phyloP scores from a whole-genome alignment of 2,888 invertebrate species.

The Rugalucina vietnamica region DNA sequence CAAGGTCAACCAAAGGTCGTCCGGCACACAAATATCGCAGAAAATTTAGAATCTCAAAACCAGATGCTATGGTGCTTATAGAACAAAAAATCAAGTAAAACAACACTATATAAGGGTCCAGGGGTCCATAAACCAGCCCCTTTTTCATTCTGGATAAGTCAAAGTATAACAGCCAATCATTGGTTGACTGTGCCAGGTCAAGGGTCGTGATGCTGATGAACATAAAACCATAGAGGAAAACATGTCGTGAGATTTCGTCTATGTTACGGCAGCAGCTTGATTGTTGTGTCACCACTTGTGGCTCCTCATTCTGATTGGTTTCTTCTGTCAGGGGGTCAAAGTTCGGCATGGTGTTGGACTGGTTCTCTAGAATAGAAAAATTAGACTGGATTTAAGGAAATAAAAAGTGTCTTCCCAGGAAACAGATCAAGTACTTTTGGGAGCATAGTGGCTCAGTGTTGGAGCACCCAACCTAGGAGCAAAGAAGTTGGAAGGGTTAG shows the following conservation, averaged over 20 bases:
- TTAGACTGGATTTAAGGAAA: too few species aligned
- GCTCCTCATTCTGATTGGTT: background rate
- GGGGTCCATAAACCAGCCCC: constrained; percentile 73
- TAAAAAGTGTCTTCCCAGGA: too few species aligned
- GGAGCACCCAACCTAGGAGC: too few species aligned
- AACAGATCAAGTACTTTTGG: too few species aligned
- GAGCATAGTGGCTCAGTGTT: too few species aligned
- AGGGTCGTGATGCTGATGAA: constrained; percentile 56
- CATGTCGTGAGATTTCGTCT: constrained; percentile 41
- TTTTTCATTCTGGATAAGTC: constrained; percentile 63
- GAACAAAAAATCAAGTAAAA: constrained; percentile 32
- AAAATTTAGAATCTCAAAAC: constrained; percentile 56
- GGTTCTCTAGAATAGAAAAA: too few species aligned
- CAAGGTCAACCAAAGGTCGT: constrained; percentile 65
- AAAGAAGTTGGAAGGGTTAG: too few species aligned
- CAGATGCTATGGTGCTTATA: constrained; percentile 38
- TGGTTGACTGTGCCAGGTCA: constrained; percentile 64
- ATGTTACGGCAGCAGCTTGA: constrained; percentile 21
- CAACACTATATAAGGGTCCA: constrained; percentile 30
- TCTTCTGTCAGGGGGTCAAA: background rate
- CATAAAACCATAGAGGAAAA: constrained; percentile 50
- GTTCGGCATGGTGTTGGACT: background rate
- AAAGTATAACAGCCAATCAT: constrained; percentile 72
- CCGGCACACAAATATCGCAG: constrained; percentile 50
- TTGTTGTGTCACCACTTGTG: background rate